These are phyloP conservation scores for Lacerta agilis DNA, from an alignment of 2,797 vertebrate genomes.

Conservation along the genomic window DNA sequence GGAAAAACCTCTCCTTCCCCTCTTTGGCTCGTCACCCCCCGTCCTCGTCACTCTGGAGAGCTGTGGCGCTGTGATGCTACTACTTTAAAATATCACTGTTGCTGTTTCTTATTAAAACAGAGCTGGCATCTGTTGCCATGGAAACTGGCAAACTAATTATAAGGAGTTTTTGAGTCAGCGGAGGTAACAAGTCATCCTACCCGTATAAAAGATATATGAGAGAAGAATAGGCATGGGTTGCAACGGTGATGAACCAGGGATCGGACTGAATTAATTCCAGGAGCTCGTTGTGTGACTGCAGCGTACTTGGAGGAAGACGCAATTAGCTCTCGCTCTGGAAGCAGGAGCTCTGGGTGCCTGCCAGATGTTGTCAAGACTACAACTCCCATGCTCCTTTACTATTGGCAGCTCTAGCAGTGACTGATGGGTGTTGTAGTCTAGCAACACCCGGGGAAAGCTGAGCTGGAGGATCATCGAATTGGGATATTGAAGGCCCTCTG, in stretches of 20 bases:
- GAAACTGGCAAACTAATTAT: slow-evolving; percentile 84
- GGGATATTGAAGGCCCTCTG: not conserved
- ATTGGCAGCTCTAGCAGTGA: too few relatives aligned
- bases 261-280: slow-evolving; percentile 53
- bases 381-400: too few relatives aligned
- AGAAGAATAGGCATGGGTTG: slow-evolving; percentile 44
- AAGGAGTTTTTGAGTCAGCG: slow-evolving; percentile 77
- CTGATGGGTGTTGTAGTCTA: too few relatives aligned
- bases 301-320: slow-evolving; percentile 12
- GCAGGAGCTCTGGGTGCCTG: not conserved
- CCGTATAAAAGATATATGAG: slow-evolving; percentile 49
- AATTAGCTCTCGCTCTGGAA: not conserved
- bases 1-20: slow-evolving; percentile 24
- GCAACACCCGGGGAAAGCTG: too few relatives aligned
- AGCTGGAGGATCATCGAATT: not conserved
- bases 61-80: slow-evolving; percentile 73
- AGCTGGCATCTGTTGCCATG: slow-evolving; percentile 77
- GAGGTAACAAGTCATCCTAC: slow-evolving; percentile 71
- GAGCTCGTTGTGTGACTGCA: slow-evolving; percentile 25
- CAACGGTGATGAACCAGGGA: slow-evolving; percentile 57
- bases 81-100: slow-evolving; percentile 50
- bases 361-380: too few relatives aligned
- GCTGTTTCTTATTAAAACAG: slow-evolving; percentile 75
- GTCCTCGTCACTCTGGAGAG: slow-evolving; percentile 59
- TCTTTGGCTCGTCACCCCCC: slow-evolving; percentile 18